phyloP scores from a whole-genome alignment of 2,888 invertebrate species.

The Caenorhabditis sp. region DNA sequence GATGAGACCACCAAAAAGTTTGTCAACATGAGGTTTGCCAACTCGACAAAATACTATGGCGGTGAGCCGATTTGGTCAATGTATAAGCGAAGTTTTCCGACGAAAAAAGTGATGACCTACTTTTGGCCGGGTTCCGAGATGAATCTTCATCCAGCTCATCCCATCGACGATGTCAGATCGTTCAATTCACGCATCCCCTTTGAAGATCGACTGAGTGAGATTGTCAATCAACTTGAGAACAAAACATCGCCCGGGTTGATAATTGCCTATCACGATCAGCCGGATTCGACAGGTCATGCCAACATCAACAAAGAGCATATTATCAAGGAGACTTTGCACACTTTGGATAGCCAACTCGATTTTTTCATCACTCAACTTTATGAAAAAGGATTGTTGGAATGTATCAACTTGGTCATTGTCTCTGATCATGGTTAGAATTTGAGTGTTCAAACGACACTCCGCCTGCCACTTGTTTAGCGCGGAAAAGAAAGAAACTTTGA shows the following conservation, averaged over 20 bases:
- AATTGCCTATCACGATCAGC: constrained; percentile 66
- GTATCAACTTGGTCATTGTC: constrained; percentile 61
- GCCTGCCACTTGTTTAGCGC: too few relatives aligned
- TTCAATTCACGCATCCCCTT: constrained; percentile 34
- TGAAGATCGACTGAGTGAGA: constrained; percentile 45
- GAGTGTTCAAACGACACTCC: too few relatives aligned
- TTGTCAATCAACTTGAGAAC: constrained; percentile 15
- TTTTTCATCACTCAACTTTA: constrained; percentile 52
- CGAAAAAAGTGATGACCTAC: constrained; percentile 57
- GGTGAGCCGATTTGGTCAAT: constrained; percentile 68
- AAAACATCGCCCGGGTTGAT: constrained; percentile 56
- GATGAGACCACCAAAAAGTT: constrained; percentile 57
- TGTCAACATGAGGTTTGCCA: background rate
- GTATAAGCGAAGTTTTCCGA: constrained; percentile 45
- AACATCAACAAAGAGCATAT: constrained; percentile 33
- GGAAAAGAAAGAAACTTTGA: too few relatives aligned
- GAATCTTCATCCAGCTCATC: constrained; percentile 35
- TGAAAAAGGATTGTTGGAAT: constrained; percentile 56
- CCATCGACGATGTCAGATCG: too few relatives aligned
- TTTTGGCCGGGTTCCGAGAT: constrained; percentile 64
- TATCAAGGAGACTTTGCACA: constrained; percentile 31
- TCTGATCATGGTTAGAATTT: constrained; percentile 65
- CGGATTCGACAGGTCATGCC: constrained; percentile 61
- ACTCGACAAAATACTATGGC: constrained; percentile 28
- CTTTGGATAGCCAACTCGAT: constrained; percentile 45